These are phyloP conservation scores for Microchirus variegatus DNA, from an alignment of 2,797 vertebrate species.

Conservation along the genomic window DNA sequence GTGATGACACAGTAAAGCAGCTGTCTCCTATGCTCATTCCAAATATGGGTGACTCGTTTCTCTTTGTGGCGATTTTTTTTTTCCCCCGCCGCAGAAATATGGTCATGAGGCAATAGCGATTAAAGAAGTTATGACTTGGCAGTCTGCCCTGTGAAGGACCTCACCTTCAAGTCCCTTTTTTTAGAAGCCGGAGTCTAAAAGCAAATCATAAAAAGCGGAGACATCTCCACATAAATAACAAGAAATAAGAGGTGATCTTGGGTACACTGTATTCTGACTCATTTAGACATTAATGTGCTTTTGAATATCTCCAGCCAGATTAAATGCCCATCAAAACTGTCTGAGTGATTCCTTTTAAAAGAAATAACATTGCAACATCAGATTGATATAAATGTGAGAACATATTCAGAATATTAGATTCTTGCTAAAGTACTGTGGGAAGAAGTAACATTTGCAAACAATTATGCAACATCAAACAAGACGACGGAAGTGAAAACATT, in stretches of 20 bases:
- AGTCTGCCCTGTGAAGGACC: conserved; percentile 39
- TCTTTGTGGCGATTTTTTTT: conserved; percentile 27
- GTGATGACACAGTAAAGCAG: conserved; percentile 39
- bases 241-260: conserved; percentile 14
- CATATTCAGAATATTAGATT: neutral
- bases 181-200: conserved; percentile 37
- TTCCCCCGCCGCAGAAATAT: conserved; percentile 43
- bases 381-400: conserved; percentile 6
- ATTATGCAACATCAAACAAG: conserved; percentile 32
- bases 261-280: neutral
- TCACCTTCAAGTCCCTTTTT: conserved; percentile 39
- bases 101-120: conserved; percentile 42
- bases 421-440: neutral
- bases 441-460: conserved; percentile 2
- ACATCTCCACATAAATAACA: conserved; percentile 17
- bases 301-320: conserved; percentile 31
- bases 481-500: conserved; percentile 26
- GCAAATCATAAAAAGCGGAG: conserved; percentile 30
- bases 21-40: conserved; percentile 29
- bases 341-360: neutral
- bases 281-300: conserved; percentile 45
- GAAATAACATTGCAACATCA: neutral
- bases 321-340: conserved; percentile 35
- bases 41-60: conserved; percentile 21
- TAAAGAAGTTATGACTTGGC: conserved; percentile 60